Evolutionary conservation across 2,113 vertebrate genomes (phyloP).

Genomic region (Rostratula benghalensis): DNA sequence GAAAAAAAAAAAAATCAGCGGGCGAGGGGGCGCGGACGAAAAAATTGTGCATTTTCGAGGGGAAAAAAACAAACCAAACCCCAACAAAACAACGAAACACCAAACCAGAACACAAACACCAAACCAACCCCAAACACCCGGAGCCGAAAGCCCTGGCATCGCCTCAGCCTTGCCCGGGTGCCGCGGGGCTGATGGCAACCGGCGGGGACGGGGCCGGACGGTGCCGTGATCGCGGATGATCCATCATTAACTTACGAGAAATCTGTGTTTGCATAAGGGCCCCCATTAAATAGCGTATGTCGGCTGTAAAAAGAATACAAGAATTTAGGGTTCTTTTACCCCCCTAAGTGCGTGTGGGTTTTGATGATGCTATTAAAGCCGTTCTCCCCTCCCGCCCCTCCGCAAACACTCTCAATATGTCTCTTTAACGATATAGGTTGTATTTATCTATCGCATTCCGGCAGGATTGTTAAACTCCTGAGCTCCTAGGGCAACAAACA

Average conservation of each 20-base stretch:
- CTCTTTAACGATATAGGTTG: background rate
- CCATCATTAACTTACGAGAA: background rate
- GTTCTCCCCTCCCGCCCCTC: background rate
- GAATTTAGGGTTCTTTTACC: too few species aligned
- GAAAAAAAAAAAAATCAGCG: too few species aligned
- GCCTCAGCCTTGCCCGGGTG: background rate
- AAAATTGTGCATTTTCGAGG: fast-evolving
- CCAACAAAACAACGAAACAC: too few species aligned
- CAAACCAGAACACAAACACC: background rate
- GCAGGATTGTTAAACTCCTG: slow-evolving; percentile 19
- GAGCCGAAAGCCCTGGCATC: background rate
- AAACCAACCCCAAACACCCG: background rate
- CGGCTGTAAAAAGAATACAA: background rate
- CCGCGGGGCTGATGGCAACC: background rate
- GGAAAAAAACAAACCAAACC: background rate
- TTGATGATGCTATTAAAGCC: background rate
- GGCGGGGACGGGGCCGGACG: background rate
- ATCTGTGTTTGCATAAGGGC: background rate
- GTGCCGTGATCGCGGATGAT: background rate
- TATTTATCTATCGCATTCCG: slow-evolving; percentile 49
- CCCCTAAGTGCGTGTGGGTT: background rate
- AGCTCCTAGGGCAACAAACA: slow-evolving; percentile 46
- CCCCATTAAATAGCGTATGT: background rate
- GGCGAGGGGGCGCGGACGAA: background rate
- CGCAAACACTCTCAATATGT: background rate